Conservation (phyloP, 2,888 invertebrate genomes). For the Cephus runcator region DNA sequence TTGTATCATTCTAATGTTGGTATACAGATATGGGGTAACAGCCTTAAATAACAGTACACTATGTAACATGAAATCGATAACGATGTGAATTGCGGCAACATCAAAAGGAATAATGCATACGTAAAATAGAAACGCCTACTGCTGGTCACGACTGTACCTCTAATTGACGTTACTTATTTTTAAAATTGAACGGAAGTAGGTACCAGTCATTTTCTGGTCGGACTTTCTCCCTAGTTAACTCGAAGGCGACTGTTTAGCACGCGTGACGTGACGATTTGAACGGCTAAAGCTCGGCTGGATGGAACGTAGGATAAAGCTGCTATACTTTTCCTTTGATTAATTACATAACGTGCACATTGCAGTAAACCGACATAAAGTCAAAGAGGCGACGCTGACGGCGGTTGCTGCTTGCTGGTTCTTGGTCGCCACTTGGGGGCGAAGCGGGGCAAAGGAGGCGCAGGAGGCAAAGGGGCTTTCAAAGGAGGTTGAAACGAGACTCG, state of each 20-base stretch:
- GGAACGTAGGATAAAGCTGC: not conserved
- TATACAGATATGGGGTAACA: not conserved
- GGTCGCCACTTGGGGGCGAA: not conserved
- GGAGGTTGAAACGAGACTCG: no score
- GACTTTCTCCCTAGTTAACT: not conserved
- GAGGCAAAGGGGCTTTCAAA: not conserved
- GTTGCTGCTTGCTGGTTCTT: not conserved
- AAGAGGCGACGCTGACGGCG: constrained; percentile 13
- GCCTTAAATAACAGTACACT: not conserved
- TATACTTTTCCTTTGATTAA: constrained; percentile 27
- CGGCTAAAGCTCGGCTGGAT: not conserved
- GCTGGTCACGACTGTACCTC: not conserved
- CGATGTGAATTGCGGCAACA: not conserved
- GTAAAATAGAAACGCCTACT: not conserved
- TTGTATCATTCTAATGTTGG: not conserved
- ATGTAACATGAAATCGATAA: not conserved
- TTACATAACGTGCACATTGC: constrained; percentile 17
- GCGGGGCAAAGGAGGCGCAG: constrained; percentile 16
- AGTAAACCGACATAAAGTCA: constrained; percentile 13
- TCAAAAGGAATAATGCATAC: not conserved
- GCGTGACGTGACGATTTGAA: not conserved
- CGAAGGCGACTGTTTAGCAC: no score
- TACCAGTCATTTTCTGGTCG: not conserved
- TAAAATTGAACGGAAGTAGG: not conserved
- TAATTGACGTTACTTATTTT: not conserved